A percentile compares a stretch with the other conserved stretches of the same genome.
Conservation (phyloP, 2,113 vertebrate genomes). For the Crotalus viridis region DNA sequence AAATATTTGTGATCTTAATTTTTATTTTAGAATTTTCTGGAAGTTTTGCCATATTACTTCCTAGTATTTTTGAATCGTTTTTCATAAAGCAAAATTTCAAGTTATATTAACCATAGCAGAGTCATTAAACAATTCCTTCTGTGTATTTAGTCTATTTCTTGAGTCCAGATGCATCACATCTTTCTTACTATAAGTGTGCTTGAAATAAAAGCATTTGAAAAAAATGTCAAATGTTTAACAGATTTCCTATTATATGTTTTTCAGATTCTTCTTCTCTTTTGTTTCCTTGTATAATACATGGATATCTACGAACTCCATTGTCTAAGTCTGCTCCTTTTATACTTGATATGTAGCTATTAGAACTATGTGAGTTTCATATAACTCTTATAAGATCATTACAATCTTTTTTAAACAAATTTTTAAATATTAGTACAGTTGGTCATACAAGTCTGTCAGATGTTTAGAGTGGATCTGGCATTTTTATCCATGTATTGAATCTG, state of each 20-base stretch:
- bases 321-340: neutral
- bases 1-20: too few relatives aligned
- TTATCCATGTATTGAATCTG: neutral
- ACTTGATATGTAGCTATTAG: neutral
- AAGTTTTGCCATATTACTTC: too few relatives aligned
- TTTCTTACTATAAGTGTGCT: neutral
- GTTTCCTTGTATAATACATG: neutral
- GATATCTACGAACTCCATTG: neutral
- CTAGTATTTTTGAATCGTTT: too few relatives aligned
- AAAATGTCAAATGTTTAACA: neutral
- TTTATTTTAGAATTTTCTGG: too few relatives aligned
- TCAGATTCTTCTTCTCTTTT: neutral
- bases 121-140: too few relatives aligned
- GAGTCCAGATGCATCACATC: neutral
- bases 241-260: neutral
- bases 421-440: neutral
- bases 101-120: too few relatives aligned
- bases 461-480: neutral
- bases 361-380: neutral
- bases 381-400: neutral
- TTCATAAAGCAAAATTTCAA: too few relatives aligned
- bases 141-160: too few relatives aligned
- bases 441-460: neutral
- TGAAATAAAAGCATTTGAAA: neutral
- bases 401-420: neutral